Base-by-base conservation (phyloP, 2,797 vertebrate species). In the Spea hammondii region DNA sequence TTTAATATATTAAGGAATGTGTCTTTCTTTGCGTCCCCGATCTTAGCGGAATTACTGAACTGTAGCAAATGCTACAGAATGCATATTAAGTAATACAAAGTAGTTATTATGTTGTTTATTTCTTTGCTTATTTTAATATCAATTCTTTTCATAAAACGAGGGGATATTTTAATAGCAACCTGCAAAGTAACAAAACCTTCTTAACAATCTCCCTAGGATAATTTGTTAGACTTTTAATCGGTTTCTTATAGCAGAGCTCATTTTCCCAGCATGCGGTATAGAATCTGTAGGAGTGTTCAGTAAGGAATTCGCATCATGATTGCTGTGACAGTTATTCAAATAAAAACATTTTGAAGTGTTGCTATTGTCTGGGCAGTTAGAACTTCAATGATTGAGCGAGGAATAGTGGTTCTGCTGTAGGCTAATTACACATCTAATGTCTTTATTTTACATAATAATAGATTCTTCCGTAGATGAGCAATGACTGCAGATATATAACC, bases 401-500 rank as follows among this genome's bases (percentile, higher is more conserved):
- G 83, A 85, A 88, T 89, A 85, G 78, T 86, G 75, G 79, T 86
- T 88, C 84, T 86, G 85, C 82, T 86, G 83, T 82, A n/a, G 84
- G 80, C 85, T 88, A 85, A 87, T 89, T 89, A 86, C 85, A 88
- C 80, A 84, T 84, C 82, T 88, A 88, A 89, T 89, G 84, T 85
- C 86, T 88, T 89, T 86, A 79, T 86, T 90, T 89, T 89, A 86
- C 86, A 89, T 89, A 89, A 89, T 84, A 90, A 89, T 89, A 87
- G 84, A 83, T 79, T 83, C 84, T 88, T 87, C 79, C 62, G 83
- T 85, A 89, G 86, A 84, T 83, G 82, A 88, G 82, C 86, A 87
- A 87, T 87, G 86, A 86, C 86, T 79, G 84, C 79, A 76, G 77
- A 80, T 87, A 82, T 79, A 85, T 85, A 88, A 87, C 86, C 82